A percentile compares a stretch with the other conserved stretches of the same genome.
phyloP scores from a whole-genome alignment of 2,113 vertebrate genomes.

The Nibea albiflora region DNA sequence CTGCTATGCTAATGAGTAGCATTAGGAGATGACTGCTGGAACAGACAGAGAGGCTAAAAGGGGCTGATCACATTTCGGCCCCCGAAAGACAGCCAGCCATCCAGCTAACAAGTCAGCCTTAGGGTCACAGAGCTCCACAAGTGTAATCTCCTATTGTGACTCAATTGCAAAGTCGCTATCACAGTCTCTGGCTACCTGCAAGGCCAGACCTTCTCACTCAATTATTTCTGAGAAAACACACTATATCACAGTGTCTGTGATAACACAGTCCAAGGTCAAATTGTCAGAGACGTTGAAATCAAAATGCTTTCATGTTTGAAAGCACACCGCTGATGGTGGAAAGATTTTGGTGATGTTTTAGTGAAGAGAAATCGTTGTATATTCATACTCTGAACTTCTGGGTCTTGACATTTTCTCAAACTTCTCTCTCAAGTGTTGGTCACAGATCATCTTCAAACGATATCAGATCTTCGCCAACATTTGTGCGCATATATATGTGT shows the following conservation, averaged over 20 bases:
- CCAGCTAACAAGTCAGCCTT: conserved; percentile 59
- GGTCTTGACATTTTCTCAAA: background rate
- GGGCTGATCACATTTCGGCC: conserved; percentile 53
- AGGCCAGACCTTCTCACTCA: conserved; percentile 51
- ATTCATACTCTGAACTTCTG: conserved; percentile 2
- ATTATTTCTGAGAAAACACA: conserved; percentile 50
- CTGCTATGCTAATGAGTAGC: conserved; percentile 62
- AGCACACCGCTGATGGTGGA: conserved; percentile 6
- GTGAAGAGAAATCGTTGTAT: conserved; percentile 24
- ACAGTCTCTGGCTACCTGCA: conserved; percentile 48
- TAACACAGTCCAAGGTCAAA: conserved; percentile 54
- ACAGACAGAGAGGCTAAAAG: conserved; percentile 55
- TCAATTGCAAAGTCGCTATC: conserved; percentile 44
- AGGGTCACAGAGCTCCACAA: conserved; percentile 43
- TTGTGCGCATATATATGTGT: background rate
- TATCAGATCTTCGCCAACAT: background rate
- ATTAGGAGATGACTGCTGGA: conserved; percentile 64
- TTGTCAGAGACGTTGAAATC: conserved; percentile 25
- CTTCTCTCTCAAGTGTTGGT: background rate
- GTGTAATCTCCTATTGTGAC: conserved; percentile 65
- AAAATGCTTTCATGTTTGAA: conserved; percentile 55
- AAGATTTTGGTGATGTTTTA: conserved; percentile 22
- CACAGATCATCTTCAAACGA: background rate
- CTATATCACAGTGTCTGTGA: conserved; percentile 28
- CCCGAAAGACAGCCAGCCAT: conserved; percentile 56